These are phyloP conservation scores for Acomys russatus DNA, from an alignment of 2,797 vertebrate species.

Conservation along the genomic window DNA sequence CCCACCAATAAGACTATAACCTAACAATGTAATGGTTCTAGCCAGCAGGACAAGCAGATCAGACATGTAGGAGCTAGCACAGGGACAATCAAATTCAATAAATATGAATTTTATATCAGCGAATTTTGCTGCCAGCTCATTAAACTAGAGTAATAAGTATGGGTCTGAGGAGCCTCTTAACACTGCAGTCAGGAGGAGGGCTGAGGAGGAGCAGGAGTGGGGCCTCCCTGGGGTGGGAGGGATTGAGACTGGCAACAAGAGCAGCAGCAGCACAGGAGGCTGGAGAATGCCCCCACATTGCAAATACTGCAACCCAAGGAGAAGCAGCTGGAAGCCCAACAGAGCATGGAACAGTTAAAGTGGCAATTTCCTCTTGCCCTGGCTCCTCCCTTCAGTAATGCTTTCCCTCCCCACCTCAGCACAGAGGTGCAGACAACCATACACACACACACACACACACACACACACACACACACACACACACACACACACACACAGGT, in stretches of 20 bases:
- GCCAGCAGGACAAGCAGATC: slow-evolving; percentile 23
- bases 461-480: no score
- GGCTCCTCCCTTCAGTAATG: not conserved
- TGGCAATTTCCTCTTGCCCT: not conserved
- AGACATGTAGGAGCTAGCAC: slow-evolving; percentile 17
- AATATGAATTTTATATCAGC: slow-evolving; percentile 73
- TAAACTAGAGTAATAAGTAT: slow-evolving; percentile 53
- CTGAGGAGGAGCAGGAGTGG: slow-evolving; percentile 66
- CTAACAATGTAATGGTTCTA: not conserved
- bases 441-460: no score
- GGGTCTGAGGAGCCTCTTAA: slow-evolving; percentile 68
- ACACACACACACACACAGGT: no score
- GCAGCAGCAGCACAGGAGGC: not conserved
- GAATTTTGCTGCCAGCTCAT: slow-evolving; percentile 70
- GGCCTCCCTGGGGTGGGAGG: slow-evolving; percentile 39
- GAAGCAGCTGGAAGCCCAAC: not conserved
- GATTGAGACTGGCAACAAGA: slow-evolving; percentile 49
- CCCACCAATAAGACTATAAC: slow-evolving; percentile 20
- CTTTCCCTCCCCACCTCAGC: not conserved
- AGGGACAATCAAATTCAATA: slow-evolving; percentile 73
- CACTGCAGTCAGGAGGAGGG: slow-evolving; percentile 64
- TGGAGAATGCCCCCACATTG: not conserved
- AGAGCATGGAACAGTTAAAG: not conserved
- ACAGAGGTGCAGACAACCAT: not conserved
- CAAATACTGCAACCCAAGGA: fast-evolving